phyloP scores from a whole-genome alignment of 1,140 invertebrate genomes.

The Pararge aegeria region DNA sequence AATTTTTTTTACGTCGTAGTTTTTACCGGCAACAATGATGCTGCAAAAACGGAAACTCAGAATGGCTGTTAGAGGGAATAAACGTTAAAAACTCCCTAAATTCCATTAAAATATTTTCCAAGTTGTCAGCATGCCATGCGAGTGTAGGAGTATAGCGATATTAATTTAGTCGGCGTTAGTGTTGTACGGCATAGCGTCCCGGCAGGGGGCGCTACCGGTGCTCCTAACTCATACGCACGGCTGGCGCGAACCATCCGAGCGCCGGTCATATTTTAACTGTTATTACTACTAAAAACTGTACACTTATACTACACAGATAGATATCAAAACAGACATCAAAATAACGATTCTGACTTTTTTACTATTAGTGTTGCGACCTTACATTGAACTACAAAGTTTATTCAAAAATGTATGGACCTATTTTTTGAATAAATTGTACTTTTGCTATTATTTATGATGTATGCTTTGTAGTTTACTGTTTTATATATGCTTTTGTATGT shows the following conservation, averaged over 20 bases:
- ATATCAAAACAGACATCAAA: constrained; percentile 58
- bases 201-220: constrained; percentile 66
- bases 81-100: background rate
- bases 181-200: constrained; percentile 55
- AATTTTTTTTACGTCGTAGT: constrained; percentile 46
- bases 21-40: constrained; percentile 41
- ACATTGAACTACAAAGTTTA: background rate
- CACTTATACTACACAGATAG: constrained; percentile 58
- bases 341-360: constrained; percentile 25
- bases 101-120: constrained; percentile 32
- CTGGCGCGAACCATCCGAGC: constrained; percentile 43
- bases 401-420: background rate
- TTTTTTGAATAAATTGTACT: background rate
- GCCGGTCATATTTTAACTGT: constrained; percentile 56
- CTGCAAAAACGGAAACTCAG: constrained; percentile 40
- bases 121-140: constrained; percentile 43
- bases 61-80: constrained; percentile 12
- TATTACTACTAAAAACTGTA: constrained; percentile 65
- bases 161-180: constrained; percentile 57
- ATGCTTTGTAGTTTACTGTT: too few species aligned
- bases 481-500: too few species aligned
- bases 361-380: constrained; percentile 12
- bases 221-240: constrained; percentile 46
- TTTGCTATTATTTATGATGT: too few species aligned
- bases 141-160: constrained; percentile 48